These are phyloP conservation scores for Chanos chanos DNA, from an alignment of 2,797 vertebrate species.

Conservation along the genomic window DNA sequence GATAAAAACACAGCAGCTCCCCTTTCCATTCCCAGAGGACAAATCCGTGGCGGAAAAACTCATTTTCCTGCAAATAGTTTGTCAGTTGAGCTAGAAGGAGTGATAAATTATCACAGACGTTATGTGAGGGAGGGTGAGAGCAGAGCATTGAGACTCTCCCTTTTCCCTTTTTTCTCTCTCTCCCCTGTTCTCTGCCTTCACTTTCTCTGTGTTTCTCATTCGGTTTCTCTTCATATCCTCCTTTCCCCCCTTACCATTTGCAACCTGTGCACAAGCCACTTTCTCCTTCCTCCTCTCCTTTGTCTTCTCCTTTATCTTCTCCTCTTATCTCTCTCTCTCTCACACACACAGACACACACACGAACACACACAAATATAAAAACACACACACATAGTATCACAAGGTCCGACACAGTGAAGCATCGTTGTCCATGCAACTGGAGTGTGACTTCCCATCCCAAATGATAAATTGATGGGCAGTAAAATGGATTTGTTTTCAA, in stretches of 20 bases:
- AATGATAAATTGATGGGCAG: conserved; percentile 78
- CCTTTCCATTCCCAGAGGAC: conserved; percentile 88
- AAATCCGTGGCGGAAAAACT: conserved; percentile 89
- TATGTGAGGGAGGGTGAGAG: conserved; percentile 71
- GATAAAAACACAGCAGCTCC: conserved; percentile 80
- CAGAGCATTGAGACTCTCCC: conserved; percentile 60
- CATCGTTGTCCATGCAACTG: conserved; percentile 66
- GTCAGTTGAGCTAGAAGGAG: conserved; percentile 90
- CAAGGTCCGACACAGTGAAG: too few species aligned
- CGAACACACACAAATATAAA: conserved; percentile 7
- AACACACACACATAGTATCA: not conserved
- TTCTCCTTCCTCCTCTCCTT: not conserved
- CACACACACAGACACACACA: not conserved
- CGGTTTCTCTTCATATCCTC: conserved; percentile 34
- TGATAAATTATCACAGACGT: conserved; percentile 89
- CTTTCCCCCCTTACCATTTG: not conserved
- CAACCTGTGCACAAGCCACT: too few species aligned
- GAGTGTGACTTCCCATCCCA: conserved; percentile 71
- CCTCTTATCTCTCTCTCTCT: conserved; percentile 2
- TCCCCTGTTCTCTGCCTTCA: conserved; percentile 28
- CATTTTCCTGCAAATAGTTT: conserved; percentile 97
- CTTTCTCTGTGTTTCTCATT: conserved; percentile 34
- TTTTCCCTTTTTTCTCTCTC: conserved; percentile 47
- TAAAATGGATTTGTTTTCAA: conserved; percentile 82
- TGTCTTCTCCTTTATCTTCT: not conserved